These are phyloP conservation scores for Danio kyathit DNA, from an alignment of 2,797 vertebrate genomes.

Conservation along the genomic window DNA sequence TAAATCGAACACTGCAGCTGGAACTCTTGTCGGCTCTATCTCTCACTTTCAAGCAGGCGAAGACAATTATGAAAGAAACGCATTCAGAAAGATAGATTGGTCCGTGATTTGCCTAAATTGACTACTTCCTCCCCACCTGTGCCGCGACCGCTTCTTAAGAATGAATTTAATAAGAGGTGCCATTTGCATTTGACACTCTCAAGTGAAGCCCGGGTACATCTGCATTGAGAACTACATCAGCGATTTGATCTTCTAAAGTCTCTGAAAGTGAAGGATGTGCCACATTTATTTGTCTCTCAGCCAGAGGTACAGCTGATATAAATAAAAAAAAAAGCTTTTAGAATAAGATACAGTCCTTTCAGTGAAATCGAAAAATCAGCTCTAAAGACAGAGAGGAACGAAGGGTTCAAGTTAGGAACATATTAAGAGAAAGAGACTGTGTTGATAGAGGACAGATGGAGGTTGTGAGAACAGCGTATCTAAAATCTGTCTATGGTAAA, in stretches of 20 bases:
- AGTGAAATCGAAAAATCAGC: background rate
- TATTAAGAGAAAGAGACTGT: conserved; percentile 3
- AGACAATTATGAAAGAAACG: conserved; percentile 8
- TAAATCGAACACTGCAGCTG: conserved; percentile 6
- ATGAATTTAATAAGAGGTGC: conserved; percentile 14
- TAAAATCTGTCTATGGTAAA: conserved; percentile 7
- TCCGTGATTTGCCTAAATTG: conserved; percentile 31
- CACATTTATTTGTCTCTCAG: conserved; percentile 32
- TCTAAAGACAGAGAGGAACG: background rate
- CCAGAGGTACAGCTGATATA: background rate
- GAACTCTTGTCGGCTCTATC: conserved; percentile 19
- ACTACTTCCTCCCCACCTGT: conserved; percentile 31
- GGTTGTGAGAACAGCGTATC: background rate
- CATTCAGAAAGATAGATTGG: conserved; percentile 29
- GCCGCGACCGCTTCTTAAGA: background rate
- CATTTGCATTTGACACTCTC: conserved; percentile 27
- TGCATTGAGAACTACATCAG: conserved; percentile 10
- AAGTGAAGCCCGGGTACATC: background rate
- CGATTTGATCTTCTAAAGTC: conserved; percentile 37
- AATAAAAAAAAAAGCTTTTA: conserved; percentile 27
- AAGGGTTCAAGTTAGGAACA: background rate
- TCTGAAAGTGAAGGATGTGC: conserved; percentile 21
- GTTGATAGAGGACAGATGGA: conserved; percentile 27
- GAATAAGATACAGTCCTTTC: background rate
- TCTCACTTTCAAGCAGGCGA: conserved; percentile 9